Base-by-base conservation (phyloP, 2,797 vertebrate species). In the Stomatorhinus walkeri region DNA sequence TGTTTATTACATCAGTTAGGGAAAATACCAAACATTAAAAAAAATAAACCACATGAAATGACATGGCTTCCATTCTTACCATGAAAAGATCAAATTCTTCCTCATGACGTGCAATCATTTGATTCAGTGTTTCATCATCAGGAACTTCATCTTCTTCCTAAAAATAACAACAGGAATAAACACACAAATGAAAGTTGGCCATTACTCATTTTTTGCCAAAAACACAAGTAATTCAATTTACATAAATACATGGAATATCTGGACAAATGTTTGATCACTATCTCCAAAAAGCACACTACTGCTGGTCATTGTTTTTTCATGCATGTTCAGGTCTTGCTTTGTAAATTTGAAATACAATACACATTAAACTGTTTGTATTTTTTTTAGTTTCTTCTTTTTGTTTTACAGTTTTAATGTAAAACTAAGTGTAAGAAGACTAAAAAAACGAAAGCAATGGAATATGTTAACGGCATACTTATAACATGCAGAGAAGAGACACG, bases 81-180 rank as follows among this genome's bases (percentile, higher is more conserved):
- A 99, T 99, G 85, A 98, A 99, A 89, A 98, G 96, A 91, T 99
- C 98, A 94, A 99, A 99, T 87, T 99, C 98, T 4, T 99, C 98
- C 91, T 99, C 98, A 72, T 94, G 95, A 36, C 98, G 97, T 24
- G 98, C 98, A 88, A 99, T 99, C 98, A 99, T 99, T 93, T 99
- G 98, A 95, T 99, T 99, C 79, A 99, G 95, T 3, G 98, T 99
- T 94, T 99, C 98, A 90, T 99, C 98, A 85, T 99, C 98, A 0
- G 98, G 98, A 24, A 99, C 98, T 94, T 99, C 98, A 88, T 99
- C 98, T 96, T 99, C 98, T 91, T 99, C 98, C 98, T 99, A 54
- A 8, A 89, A 89, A 88, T 7, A 59, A 79, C 87, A 49, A 49
- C 40, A 86, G 12, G 49, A 89, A 79, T 85, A 32, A 16, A 0